Conservation (phyloP, 2,797 vertebrate species). For the Halcyon chelicuti region DNA sequence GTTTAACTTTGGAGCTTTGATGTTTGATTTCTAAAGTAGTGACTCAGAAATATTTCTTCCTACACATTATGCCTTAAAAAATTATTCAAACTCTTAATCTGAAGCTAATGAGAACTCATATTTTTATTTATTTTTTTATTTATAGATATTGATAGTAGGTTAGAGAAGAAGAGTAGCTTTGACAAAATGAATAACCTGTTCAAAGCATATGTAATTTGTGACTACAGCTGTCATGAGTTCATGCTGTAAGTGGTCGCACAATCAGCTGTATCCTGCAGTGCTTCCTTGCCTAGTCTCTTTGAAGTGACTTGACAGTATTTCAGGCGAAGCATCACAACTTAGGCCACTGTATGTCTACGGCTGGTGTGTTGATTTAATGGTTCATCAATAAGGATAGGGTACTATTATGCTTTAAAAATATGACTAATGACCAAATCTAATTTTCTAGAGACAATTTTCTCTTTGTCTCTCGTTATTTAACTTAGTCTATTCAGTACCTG, state of each 20-base stretch:
- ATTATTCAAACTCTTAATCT: background rate
- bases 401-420: background rate
- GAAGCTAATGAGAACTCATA: background rate
- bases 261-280: background rate
- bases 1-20: background rate
- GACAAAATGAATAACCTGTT: background rate
- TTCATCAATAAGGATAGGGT: background rate
- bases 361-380: fast-evolving
- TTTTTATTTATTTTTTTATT: background rate
- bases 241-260: background rate
- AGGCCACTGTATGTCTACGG: background rate
- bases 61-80: background rate
- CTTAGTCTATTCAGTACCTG: background rate
- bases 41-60: background rate
- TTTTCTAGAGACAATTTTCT: background rate
- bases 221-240: background rate
- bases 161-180: background rate
- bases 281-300: background rate
- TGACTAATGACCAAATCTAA: background rate
- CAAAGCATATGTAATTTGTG: background rate
- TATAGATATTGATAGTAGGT: background rate
- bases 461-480: background rate
- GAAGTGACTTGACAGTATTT: background rate
- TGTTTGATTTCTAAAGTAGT: background rate
- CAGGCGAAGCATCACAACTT: background rate